Base-by-base conservation (phyloP, 2,888 invertebrate species). In the Ceratothoa steindachneri region DNA sequence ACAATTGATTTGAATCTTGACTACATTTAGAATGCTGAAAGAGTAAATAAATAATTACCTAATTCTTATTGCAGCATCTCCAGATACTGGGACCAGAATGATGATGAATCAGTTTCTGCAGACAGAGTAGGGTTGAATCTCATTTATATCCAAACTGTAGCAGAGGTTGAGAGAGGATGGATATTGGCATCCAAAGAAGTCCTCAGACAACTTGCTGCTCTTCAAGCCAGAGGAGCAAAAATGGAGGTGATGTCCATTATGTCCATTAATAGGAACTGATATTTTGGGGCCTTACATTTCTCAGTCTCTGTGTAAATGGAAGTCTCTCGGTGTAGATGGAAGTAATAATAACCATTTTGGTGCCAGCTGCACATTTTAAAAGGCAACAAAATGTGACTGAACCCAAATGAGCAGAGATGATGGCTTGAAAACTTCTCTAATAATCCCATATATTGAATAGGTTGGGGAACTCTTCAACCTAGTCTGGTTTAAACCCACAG, bases 81-180 rank as follows among this genome's bases (percentile, higher is more conserved):
- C 84, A 93, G 94, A 86, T 95, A 92, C 84, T 97, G 96, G 96
- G 93, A 97, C 84, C 87, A 89, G 29, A 88, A 88, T 72, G 92
- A 91, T 85, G 97, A 97, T 86, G 87, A 90, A 76, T 90, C 93
- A 83, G 86, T 97, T 80, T 88, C 93, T 87, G 89, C 88, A 77
- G 92, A 96, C 85, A 88, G 90, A 74, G 89, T 93, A 55, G 91
- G 93, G 3, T 86, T 94, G 82, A 93, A 95, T 85, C 87, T 97
- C 74, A 86, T 97, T 4, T 96, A 94, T 84, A 88, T 92, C 76
- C 95, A 97, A 88, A 90, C 92, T 65, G 89, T 91, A 73, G 90
- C 90, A 81, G 97, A 97, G 85, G 87, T 97, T 77, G 92, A 93
- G 82, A 87, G 91, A 80, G 92, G 92, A 30, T 96, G 96, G 95